phyloP scores from a whole-genome alignment of 2,888 invertebrate species.

The Netelia fuscicornis region DNA sequence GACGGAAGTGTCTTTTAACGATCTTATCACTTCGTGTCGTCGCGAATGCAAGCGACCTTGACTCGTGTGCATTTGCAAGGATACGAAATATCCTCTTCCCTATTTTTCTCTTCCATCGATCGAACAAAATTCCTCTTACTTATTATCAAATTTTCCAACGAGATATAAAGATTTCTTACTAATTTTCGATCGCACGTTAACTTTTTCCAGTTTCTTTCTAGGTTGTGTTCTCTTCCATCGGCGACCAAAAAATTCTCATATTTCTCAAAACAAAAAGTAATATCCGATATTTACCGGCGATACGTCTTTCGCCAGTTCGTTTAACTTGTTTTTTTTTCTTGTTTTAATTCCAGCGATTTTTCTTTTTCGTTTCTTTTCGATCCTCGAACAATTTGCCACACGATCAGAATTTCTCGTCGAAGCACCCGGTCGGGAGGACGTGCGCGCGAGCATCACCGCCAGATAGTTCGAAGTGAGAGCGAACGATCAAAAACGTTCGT shows the following conservation, averaged over 20 bases:
- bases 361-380: background rate
- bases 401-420: conserved; percentile 6
- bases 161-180: background rate
- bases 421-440: background rate
- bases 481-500: conserved; percentile 35
- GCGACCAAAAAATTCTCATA: background rate
- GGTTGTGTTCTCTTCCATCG: too few relatives aligned
- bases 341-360: background rate
- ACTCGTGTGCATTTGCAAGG: conserved; percentile 36
- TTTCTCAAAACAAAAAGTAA: background rate
- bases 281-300: background rate
- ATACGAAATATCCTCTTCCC: conserved; percentile 17
- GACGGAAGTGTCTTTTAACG: conserved; percentile 39
- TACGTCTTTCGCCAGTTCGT: background rate
- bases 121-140: background rate
- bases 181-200: background rate
- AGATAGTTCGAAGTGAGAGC: conserved; percentile 28
- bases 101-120: conserved; percentile 11
- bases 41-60: conserved; percentile 15
- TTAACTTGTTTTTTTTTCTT: background rate
- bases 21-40: conserved; percentile 23
- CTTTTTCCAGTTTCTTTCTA: background rate
- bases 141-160: background rate
- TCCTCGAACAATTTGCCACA: conserved; percentile 31
- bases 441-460: background rate